phyloP scores from a whole-genome alignment of 2,797 vertebrate genomes.

The Lindbergichthys nudifrons region DNA sequence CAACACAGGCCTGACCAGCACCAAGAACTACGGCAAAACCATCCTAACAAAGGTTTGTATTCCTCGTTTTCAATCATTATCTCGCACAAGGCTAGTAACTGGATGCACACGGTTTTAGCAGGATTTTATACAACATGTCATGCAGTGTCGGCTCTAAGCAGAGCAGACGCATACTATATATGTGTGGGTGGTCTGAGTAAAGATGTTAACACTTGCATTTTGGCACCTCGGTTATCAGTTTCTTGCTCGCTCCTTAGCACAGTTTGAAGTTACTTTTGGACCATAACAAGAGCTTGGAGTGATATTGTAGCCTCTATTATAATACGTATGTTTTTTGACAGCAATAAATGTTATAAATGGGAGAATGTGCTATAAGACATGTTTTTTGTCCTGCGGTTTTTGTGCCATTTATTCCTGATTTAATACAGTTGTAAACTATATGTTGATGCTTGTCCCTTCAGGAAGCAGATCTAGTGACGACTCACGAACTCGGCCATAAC shows the following conservation, averaged over 20 bases:
- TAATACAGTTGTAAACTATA: background rate
- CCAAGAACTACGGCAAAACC: conserved; percentile 99
- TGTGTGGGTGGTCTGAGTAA: conserved; percentile 46
- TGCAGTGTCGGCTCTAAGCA: conserved; percentile 11
- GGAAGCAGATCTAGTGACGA: conserved; percentile 98
- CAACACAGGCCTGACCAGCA: conserved; percentile 98
- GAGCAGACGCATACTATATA: conserved; percentile 44
- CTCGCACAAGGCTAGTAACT: background rate
- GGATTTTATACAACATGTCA: conserved; percentile 30
- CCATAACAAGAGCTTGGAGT: background rate
- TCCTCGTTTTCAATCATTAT: background rate
- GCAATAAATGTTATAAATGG: background rate
- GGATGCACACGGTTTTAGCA: background rate
- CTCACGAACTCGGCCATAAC: conserved; percentile 97
- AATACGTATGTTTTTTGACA: background rate
- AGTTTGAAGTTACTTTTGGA: conserved; percentile 7
- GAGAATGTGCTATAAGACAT: background rate
- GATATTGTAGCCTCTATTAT: background rate
- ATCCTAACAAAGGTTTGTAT: conserved; percentile 95
- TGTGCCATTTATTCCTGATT: background rate
- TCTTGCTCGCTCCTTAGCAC: background rate
- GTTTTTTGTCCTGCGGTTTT: background rate
- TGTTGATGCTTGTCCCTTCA: conserved; percentile 62
- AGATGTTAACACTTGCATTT: conserved; percentile 14
- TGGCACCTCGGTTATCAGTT: conserved; percentile 1